Evolutionary conservation across 2,888 invertebrate genomes (phyloP).

Genomic region (Phania funesta): DNA sequence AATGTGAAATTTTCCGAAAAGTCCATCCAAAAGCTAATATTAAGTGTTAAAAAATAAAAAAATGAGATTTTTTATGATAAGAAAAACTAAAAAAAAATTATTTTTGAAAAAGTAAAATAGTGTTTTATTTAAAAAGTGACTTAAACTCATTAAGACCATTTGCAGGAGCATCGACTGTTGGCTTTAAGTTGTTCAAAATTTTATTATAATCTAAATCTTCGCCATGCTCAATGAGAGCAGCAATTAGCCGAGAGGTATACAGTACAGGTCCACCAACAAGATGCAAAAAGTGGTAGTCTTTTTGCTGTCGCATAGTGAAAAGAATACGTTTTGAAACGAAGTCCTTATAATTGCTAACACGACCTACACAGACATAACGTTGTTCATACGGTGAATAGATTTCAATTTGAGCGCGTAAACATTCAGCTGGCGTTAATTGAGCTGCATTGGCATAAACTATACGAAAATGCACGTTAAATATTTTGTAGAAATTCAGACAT

Average conservation of each 20-base stretch:
- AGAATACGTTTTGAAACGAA: constrained; percentile 90
- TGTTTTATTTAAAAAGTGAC: constrained; percentile 74
- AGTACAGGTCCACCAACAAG: constrained; percentile 87
- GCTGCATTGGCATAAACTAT: constrained; percentile 84
- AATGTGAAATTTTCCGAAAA: constrained; percentile 77
- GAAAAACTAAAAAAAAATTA: constrained; percentile 24
- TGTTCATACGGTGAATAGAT: constrained; percentile 86
- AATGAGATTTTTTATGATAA: constrained; percentile 44
- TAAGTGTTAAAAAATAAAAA: constrained; percentile 76
- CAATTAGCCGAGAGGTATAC: constrained; percentile 88
- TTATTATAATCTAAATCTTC: constrained; percentile 67
- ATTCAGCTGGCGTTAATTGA: constrained; percentile 85
- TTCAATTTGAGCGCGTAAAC: constrained; percentile 85
- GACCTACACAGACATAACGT: constrained; percentile 87
- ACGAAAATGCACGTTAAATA: constrained; percentile 84
- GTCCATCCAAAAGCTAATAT: constrained; percentile 78
- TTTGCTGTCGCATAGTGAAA: constrained; percentile 84
- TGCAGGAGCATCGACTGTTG: background rate
- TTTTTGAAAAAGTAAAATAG: constrained; percentile 20
- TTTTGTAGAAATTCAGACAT: constrained; percentile 83
- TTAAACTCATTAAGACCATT: constrained; percentile 74
- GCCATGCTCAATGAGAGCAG: constrained; percentile 86
- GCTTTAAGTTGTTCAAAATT: constrained; percentile 52
- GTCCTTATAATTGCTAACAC: constrained; percentile 86
- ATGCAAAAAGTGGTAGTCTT: constrained; percentile 84